Evolutionary conservation across 92 coral and sea anemone species (phyloP).

Genomic region (Palythoa grandiflora): DNA sequence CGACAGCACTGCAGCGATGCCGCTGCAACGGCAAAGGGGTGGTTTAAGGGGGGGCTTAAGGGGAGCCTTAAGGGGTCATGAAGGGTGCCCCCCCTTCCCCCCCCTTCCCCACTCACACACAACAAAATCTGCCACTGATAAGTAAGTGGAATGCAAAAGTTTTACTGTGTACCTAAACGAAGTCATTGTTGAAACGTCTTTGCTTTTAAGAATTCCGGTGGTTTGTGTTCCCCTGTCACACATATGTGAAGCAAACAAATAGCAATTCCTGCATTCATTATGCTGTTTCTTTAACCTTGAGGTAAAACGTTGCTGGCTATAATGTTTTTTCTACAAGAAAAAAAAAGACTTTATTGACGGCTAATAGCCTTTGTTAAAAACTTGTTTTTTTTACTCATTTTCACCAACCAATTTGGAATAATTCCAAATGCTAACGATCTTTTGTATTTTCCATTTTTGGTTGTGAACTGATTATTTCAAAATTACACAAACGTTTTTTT

Average conservation of each 20-base stretch:
- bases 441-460: not conserved
- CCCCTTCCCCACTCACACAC: too few species aligned
- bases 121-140: too few species aligned
- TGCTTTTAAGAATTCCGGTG: not conserved
- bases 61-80: too few species aligned
- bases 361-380: not conserved
- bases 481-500: not conserved
- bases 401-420: not conserved
- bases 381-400: not conserved
- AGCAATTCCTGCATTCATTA: not conserved
- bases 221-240: conserved; percentile 21
- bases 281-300: not conserved
- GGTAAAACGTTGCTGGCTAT: not conserved
- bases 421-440: too few species aligned
- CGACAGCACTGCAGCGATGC: too few species aligned
- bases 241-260: not conserved
- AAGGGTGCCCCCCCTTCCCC: too few species aligned
- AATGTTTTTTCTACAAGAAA: conserved; percentile 8
- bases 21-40: too few species aligned
- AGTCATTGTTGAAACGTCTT: not conserved
- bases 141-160: too few species aligned
- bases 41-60: too few species aligned
- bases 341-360: not conserved
- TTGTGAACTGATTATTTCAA: not conserved
- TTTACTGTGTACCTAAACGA: too few species aligned